Evolutionary conservation across 2,888 invertebrate species (phyloP).

Genomic region (Athrips mouffetella): DNA sequence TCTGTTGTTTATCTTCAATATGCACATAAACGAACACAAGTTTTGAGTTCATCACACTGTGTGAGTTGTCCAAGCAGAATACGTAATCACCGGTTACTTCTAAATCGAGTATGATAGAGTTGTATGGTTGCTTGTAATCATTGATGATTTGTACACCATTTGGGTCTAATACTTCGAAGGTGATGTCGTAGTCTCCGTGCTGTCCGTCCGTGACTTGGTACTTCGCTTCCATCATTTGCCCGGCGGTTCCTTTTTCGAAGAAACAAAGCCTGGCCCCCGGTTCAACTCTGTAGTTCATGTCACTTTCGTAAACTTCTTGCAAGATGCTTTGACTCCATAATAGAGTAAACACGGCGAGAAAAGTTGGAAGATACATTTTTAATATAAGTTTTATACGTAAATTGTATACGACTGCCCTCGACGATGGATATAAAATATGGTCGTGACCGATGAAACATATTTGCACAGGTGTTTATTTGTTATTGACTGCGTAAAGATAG

Average conservation of each 20-base stretch:
- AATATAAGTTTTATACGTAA: background rate
- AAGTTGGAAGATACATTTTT: conserved; percentile 25
- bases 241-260: conserved; percentile 52
- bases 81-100: conserved; percentile 84
- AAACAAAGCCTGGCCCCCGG: conserved; percentile 58
- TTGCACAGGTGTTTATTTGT: too few relatives aligned
- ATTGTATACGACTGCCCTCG: background rate
- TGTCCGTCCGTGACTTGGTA: conserved; percentile 86
- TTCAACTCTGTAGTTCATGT: conserved; percentile 59
- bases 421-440: background rate
- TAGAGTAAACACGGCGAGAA: conserved; percentile 22
- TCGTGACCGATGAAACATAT: too few relatives aligned
- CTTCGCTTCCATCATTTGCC: conserved; percentile 59
- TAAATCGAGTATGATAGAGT: conserved; percentile 81
- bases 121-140: conserved; percentile 84
- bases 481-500: too few relatives aligned
- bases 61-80: conserved; percentile 92
- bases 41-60: conserved; percentile 88
- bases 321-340: conserved; percentile 28
- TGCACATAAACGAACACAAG: conserved; percentile 88
- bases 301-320: conserved; percentile 44
- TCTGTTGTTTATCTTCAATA: conserved; percentile 78
- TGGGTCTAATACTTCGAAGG: conserved; percentile 84
- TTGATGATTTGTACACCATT: conserved; percentile 77
- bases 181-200: conserved; percentile 90